phyloP scores from a whole-genome alignment of 2,888 invertebrate species.

The Timandra comae region DNA sequence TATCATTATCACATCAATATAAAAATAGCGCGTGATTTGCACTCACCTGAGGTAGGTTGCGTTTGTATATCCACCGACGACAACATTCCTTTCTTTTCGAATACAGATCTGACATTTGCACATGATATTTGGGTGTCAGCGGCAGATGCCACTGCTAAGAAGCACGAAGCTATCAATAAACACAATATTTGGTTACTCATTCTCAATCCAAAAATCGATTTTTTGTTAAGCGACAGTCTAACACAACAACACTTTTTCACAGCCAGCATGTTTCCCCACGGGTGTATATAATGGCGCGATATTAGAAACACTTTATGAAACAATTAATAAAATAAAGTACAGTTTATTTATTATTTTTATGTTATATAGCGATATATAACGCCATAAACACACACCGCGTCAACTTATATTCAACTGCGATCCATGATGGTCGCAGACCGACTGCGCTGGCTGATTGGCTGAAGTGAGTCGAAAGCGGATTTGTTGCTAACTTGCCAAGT shows the following conservation, averaged over 20 bases:
- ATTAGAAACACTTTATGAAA: not conserved
- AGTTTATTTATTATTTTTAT: constrained; percentile 22
- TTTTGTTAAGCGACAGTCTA: constrained; percentile 69
- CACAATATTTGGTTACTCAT: constrained; percentile 65
- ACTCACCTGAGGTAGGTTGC: constrained; percentile 74
- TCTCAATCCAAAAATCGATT: constrained; percentile 73
- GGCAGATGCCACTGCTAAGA: constrained; percentile 47
- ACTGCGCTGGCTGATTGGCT: constrained; percentile 34
- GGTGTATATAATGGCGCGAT: constrained; percentile 19
- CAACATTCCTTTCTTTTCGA: constrained; percentile 71
- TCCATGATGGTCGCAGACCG: constrained; percentile 65
- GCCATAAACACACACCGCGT: constrained; percentile 39
- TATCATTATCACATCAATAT: constrained; percentile 44
- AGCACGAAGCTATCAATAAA: constrained; percentile 59
- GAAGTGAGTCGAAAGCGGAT: constrained; percentile 44
- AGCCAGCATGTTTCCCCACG: constrained; percentile 53
- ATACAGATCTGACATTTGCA: constrained; percentile 68
- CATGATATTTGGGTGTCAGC: constrained; percentile 64
- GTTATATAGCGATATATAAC: constrained; percentile 37
- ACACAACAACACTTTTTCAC: constrained; percentile 71
- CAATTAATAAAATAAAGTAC: constrained; percentile 6
- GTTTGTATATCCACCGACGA: constrained; percentile 65
- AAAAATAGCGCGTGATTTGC: constrained; percentile 42
- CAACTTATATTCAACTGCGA: constrained; percentile 60
- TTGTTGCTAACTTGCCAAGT: constrained; percentile 9